These are phyloP conservation scores for Diorhabda sublineata DNA, from an alignment of 1,140 invertebrate genomes.

Conservation along the genomic window DNA sequence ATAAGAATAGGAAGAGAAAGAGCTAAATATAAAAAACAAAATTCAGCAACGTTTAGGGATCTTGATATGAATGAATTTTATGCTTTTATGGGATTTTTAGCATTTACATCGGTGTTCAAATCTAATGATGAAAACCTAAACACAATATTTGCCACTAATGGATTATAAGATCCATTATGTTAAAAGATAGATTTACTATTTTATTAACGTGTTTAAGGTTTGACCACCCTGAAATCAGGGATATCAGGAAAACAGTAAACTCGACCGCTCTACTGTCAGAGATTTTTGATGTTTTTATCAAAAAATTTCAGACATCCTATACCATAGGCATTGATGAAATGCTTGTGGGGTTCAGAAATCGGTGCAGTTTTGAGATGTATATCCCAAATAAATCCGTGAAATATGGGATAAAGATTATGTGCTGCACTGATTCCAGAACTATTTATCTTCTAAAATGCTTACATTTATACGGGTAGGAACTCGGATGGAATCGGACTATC, in stretches of 20 bases:
- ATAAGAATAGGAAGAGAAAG: no score
- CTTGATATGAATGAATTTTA: no score
- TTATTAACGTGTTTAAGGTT: background rate
- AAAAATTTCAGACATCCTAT: background rate
- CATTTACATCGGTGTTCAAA: no score
- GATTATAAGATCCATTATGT: no score
- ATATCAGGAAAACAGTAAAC: background rate
- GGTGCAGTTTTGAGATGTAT: constrained; percentile 18
- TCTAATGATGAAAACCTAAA: no score
- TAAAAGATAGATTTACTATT: no score
- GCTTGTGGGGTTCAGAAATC: constrained; percentile 15
- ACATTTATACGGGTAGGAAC: constrained; percentile 12
- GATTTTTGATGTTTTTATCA: background rate
- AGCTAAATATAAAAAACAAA: no score
- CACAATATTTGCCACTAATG: no score
- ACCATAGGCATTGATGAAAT: constrained; percentile 9
- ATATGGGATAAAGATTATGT: constrained; percentile 22
- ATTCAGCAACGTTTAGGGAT: no score
- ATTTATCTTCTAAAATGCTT: constrained; percentile 15
- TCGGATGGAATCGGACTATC: constrained; percentile 15
- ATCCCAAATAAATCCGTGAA: constrained; percentile 15
- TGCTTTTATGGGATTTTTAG: no score
- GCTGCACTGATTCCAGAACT: constrained; percentile 14
- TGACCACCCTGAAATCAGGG: background rate
- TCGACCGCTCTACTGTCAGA: background rate